A percentile compares a stretch with the other conserved stretches of the same genome.
These are phyloP conservation scores for Oryzias sinensis DNA, from an alignment of 2,797 vertebrate genomes.

Conservation along the genomic window DNA sequence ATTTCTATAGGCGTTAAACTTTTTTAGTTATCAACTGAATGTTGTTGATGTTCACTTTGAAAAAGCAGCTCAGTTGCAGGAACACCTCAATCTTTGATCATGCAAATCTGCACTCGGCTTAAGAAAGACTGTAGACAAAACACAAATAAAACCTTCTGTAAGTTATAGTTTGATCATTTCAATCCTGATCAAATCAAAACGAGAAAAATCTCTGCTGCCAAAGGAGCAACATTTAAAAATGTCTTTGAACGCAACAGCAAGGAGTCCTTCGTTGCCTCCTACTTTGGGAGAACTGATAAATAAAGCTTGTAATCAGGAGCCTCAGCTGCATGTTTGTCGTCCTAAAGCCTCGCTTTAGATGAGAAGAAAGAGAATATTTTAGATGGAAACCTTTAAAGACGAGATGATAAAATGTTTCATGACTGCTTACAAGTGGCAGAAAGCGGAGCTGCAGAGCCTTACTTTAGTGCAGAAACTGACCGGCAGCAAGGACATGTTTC, in stretches of 20 bases:
- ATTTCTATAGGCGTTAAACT: too few species aligned
- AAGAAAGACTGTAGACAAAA: background rate
- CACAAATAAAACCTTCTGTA: constrained; percentile 20
- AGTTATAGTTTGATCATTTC: constrained; percentile 35
- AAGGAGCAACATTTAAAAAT: constrained; percentile 30
- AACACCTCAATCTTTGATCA: constrained; percentile 8
- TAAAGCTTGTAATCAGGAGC: constrained; percentile 41
- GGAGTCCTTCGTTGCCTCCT: constrained; percentile 19
- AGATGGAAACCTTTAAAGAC: constrained; percentile 36
- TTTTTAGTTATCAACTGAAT: too few species aligned
- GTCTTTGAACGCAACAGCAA: constrained; percentile 30
- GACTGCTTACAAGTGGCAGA: constrained; percentile 2
- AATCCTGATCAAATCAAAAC: constrained; percentile 31
- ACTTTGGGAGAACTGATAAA: constrained; percentile 36
- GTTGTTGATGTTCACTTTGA: background rate
- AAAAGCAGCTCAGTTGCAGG: constrained; percentile 4
- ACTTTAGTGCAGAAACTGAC: too few species aligned
- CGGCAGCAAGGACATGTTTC: too few species aligned
- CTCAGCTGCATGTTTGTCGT: constrained; percentile 23
- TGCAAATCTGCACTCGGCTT: constrained; percentile 9
- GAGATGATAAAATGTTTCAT: background rate
- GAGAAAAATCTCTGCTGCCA: constrained; percentile 7
- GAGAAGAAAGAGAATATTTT: constrained; percentile 13
- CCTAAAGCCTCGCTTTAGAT: constrained; percentile 22
- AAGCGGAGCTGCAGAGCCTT: background rate